Conservation (phyloP, 2,797 vertebrate genomes). For the Aplochiton taeniatus region DNA sequence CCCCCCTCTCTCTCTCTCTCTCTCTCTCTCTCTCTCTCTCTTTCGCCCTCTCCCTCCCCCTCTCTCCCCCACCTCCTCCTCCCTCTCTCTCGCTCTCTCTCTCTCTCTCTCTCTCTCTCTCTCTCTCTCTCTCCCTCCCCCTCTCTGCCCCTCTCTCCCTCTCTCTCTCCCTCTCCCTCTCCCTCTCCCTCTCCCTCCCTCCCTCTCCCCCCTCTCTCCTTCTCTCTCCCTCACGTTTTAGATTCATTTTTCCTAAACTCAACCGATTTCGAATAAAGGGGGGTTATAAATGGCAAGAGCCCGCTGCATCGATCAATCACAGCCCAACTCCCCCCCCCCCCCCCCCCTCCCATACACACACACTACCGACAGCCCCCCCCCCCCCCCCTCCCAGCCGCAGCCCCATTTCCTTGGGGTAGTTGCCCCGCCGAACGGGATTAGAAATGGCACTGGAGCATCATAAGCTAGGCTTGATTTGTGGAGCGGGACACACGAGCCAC, state of each 20-base stretch:
- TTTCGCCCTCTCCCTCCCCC: neutral
- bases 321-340: conserved; percentile 82
- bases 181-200: conserved; percentile 87
- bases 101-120: conserved; percentile 77
- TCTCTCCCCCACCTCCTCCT: conserved; percentile 35
- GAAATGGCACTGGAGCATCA: conserved; percentile 96
- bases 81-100: conserved; percentile 83
- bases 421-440: conserved; percentile 93
- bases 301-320: conserved; percentile 84
- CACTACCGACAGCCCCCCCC: neutral
- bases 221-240: conserved; percentile 43
- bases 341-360: conserved; percentile 75
- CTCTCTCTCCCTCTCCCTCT: conserved; percentile 53
- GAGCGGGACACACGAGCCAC: conserved; percentile 90
- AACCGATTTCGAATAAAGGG: conserved; percentile 88
- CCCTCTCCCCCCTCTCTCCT: conserved; percentile 45
- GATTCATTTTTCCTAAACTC: conserved; percentile 96
- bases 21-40: conserved; percentile 76
- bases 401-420: conserved; percentile 77
- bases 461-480: conserved; percentile 98
- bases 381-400: conserved; percentile 81
- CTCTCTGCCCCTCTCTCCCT: neutral
- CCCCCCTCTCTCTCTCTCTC: conserved; percentile 81
- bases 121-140: neutral
- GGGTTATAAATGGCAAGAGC: conserved; percentile 93